A percentile compares a stretch with the other conserved stretches of the same genome.
These are phyloP conservation scores for Aphrocallistes beatrix DNA, from an alignment of 37 sponge, comb jelly and placozoan genomes.

Conservation along the genomic window DNA sequence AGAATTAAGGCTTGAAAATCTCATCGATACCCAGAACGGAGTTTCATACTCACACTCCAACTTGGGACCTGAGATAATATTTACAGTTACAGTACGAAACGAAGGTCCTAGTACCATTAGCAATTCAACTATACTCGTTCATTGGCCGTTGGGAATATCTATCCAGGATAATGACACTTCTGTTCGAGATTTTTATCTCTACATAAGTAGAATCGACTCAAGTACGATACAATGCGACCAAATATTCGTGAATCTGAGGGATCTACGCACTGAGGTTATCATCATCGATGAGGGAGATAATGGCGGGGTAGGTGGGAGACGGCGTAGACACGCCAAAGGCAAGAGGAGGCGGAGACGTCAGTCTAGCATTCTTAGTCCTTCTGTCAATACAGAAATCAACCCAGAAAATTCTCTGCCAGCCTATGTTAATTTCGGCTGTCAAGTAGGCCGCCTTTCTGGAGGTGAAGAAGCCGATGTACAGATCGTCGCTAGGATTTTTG, in stretches of 20 bases:
- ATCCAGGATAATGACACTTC: neutral
- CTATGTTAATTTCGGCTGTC: neutral
- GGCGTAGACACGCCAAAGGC: neutral
- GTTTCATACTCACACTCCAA: neutral
- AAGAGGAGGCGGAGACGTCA: neutral
- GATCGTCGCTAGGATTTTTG: neutral
- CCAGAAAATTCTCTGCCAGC: neutral
- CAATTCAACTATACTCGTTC: neutral
- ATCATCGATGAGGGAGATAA: neutral
- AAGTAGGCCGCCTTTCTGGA: neutral
- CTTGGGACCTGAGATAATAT: neutral
- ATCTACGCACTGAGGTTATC: neutral
- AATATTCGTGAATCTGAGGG: neutral
- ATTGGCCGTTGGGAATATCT: neutral
- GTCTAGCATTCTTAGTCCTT: neutral
- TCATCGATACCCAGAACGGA: neutral
- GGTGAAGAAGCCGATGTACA: neutral
- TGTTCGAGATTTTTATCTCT: neutral
- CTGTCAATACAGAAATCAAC: neutral
- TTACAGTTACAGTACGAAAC: neutral
- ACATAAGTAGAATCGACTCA: neutral
- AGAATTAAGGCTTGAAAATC: neutral
- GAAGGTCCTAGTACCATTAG: neutral
- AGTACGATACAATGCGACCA: neutral
- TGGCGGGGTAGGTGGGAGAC: neutral